Evolutionary conservation across 2,888 invertebrate genomes (phyloP).

Genomic region (Apamea monoglypha): DNA sequence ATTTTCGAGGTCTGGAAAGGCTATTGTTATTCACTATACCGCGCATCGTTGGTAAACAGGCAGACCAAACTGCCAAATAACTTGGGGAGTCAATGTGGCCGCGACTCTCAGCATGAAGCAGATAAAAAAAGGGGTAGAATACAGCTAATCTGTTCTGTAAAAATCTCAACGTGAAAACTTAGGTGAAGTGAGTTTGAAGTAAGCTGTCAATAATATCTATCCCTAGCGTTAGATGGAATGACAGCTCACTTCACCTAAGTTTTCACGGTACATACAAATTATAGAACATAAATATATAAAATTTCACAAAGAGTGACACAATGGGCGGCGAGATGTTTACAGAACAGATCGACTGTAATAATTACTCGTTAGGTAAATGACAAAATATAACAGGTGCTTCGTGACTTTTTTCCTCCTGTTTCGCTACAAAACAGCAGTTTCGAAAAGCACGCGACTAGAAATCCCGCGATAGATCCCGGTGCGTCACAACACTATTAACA

Average conservation of each 20-base stretch:
- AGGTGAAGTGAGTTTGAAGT: no score
- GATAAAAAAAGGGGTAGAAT: not conserved
- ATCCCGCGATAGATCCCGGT: not conserved
- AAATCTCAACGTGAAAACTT: no score
- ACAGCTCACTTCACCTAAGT: no score
- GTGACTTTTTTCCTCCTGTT: not conserved
- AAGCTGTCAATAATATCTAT: no score
- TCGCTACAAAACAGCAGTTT: not conserved
- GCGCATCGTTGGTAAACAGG: not conserved
- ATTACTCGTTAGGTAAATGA: no score
- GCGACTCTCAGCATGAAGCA: not conserved
- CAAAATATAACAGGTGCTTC: not conserved
- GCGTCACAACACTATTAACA: constrained; percentile 24
- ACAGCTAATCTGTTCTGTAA: no score
- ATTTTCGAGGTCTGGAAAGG: not conserved
- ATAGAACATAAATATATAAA: no score
- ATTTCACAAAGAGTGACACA: no score
- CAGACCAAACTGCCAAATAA: not conserved
- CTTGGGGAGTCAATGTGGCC: not conserved
- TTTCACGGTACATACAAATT: no score
- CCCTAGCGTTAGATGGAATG: no score
- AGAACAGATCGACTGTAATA: no score
- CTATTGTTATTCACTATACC: not conserved
- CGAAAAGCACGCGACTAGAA: not conserved
- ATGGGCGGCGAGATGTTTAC: no score